Conservation (phyloP, 92 coral and sea anemone genomes). For the Heliopora coerulea region DNA sequence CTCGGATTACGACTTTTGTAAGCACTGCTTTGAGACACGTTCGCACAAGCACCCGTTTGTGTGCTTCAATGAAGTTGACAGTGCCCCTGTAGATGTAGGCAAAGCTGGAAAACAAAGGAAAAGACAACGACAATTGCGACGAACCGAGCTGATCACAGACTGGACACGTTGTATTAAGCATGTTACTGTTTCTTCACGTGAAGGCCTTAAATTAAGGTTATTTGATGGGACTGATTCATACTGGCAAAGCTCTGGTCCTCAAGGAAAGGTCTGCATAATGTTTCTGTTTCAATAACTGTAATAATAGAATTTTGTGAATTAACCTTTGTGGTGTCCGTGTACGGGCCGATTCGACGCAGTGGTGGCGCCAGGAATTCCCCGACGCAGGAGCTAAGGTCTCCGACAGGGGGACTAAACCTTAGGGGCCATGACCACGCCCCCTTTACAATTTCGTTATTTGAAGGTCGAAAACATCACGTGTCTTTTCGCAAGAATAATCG, state of each 20-base stretch:
- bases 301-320: too few species aligned
- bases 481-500: too few species aligned
- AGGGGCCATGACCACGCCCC: too few species aligned
- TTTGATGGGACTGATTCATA: slow-evolving; percentile 90
- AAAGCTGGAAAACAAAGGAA: slow-evolving; percentile 84
- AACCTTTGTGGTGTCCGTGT: too few species aligned
- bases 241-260: slow-evolving; percentile 99
- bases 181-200: slow-evolving; percentile 91
- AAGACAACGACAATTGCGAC: slow-evolving; percentile 56
- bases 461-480: too few species aligned
- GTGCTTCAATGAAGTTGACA: slow-evolving; percentile 88
- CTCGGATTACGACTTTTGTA: slow-evolving; percentile 88
- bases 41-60: slow-evolving; percentile 88
- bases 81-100: slow-evolving; percentile 85
- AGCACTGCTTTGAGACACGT: slow-evolving; percentile 91
- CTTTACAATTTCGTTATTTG: too few species aligned
- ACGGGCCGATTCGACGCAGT: too few species aligned
- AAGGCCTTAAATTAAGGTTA: slow-evolving; percentile 73
- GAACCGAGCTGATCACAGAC: slow-evolving; percentile 78
- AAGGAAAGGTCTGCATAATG: slow-evolving; percentile 83
- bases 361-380: too few species aligned
- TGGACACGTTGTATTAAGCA: slow-evolving; percentile 88
- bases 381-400: too few species aligned
- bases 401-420: too few species aligned
- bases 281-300: too few species aligned